A percentile compares a stretch with the other conserved stretches of the same genome.
Conservation (phyloP, 2,888 invertebrate species). For the Philereme vetulata region DNA sequence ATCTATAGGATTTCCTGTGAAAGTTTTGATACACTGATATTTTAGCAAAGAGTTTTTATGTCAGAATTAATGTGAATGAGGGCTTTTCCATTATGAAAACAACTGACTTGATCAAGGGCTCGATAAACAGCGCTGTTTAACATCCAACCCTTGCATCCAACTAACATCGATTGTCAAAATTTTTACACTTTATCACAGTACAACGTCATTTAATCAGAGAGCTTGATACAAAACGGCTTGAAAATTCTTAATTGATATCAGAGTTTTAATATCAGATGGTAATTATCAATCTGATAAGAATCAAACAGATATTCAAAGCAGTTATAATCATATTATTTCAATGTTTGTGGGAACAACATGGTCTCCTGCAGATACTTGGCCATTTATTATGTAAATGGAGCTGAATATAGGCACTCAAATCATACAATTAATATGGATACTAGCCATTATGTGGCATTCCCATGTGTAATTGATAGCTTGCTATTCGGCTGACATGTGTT, state of each 20-base stretch:
- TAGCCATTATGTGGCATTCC: conserved; percentile 9
- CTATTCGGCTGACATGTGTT: conserved; percentile 7
- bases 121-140: no score
- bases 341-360: conserved; percentile 6
- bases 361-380: conserved; percentile 6
- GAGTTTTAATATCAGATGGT: background rate
- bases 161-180: no score
- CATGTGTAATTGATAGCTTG: conserved; percentile 16
- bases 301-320: background rate
- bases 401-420: conserved; percentile 11
- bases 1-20: conserved; percentile 33
- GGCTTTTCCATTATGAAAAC: no score
- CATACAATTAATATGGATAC: conserved; percentile 19
- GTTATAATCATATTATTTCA: conserved; percentile 6
- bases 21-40: conserved; percentile 16
- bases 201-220: no score
- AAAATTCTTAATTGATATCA: background rate
- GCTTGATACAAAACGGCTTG: no score
- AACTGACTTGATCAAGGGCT: no score
- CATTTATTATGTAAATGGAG: conserved; percentile 18
- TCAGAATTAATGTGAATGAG: no score
- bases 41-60: conserved; percentile 16
- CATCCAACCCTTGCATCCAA: no score
- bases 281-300: conserved; percentile 15
- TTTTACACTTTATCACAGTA: no score